Evolutionary conservation across 2,797 vertebrate genomes (phyloP).

Genomic region (Sparus aurata): DNA sequence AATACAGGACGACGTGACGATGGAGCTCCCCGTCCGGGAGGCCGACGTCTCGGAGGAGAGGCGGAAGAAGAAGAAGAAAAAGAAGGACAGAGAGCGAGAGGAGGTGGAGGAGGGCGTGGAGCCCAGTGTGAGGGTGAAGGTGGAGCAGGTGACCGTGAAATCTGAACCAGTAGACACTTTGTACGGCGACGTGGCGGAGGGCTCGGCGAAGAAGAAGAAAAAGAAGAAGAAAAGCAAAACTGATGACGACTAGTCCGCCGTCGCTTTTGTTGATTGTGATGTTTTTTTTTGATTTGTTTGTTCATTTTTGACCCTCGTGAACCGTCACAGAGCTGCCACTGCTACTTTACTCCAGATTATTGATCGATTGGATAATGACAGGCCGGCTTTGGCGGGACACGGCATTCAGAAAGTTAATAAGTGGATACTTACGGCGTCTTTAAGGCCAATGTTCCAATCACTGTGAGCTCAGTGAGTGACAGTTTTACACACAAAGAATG

Average conservation of each 20-base stretch:
- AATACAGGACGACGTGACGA: neutral
- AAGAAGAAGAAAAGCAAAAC: constrained; percentile 66
- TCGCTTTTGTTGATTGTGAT: neutral
- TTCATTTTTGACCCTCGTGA: constrained; percentile 19
- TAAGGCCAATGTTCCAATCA: constrained; percentile 26
- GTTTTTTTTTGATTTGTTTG: constrained; percentile 10
- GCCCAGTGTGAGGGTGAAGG: constrained; percentile 42
- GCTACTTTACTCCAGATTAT: neutral
- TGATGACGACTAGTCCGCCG: constrained; percentile 51
- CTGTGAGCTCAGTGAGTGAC: constrained; percentile 18
- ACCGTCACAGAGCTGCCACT: neutral
- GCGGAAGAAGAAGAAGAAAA: constrained; percentile 77
- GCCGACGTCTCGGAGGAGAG: constrained; percentile 40
- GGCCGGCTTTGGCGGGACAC: constrained; percentile 21
- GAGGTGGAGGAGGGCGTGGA: constrained; percentile 59
- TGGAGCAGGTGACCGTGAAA: constrained; percentile 59
- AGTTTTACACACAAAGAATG: constrained; percentile 9
- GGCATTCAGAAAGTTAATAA: constrained; percentile 16
- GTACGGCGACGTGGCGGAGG: constrained; percentile 38
- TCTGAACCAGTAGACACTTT: constrained; percentile 47
- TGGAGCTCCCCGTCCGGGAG: neutral
- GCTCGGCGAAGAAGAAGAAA: constrained; percentile 71
- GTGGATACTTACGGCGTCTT: constrained; percentile 9
- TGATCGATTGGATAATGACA: constrained; percentile 1
- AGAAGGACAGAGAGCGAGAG: constrained; percentile 58